Conservation (phyloP, 2,113 vertebrate genomes). For the Cyprinus carpio region DNA sequence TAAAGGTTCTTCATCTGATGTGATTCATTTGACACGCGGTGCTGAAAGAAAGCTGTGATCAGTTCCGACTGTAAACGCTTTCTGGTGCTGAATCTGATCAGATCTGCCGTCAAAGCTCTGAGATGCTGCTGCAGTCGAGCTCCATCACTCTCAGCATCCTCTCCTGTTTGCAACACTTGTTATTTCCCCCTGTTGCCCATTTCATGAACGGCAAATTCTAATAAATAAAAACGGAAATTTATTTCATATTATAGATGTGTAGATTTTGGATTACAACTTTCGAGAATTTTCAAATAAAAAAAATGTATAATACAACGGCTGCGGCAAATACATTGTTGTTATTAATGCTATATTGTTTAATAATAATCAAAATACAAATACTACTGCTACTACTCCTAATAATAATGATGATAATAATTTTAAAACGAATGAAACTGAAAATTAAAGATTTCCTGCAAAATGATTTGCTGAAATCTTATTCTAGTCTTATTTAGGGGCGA, state of each 20-base stretch:
- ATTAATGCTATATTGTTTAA: too few relatives aligned
- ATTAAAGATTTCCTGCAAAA: neutral
- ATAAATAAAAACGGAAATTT: neutral
- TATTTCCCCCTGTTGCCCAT: neutral
- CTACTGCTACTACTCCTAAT: too few relatives aligned
- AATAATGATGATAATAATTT: too few relatives aligned
- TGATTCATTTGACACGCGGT: constrained; percentile 47
- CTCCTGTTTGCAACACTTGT: constrained; percentile 15
- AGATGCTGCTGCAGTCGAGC: neutral
- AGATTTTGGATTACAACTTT: too few relatives aligned
- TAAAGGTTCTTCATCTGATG: constrained; percentile 57
- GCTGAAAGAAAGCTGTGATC: constrained; percentile 48
- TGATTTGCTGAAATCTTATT: neutral
- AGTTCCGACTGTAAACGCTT: constrained; percentile 59
- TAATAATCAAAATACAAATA: too few relatives aligned
- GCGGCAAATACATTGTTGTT: neutral
- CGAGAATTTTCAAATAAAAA: neutral
- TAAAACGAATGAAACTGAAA: constrained; percentile 28
- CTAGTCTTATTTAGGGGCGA: neutral
- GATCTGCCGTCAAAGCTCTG: neutral
- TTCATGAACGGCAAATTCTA: constrained; percentile 52
- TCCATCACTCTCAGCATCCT: constrained; percentile 12
- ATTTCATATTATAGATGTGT: neutral
- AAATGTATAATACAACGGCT: constrained; percentile 48
- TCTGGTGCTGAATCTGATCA: constrained; percentile 58